Percentiles rank a stretch among this genome's conserved stretches.
Evolutionary conservation across 2,888 invertebrate species (phyloP).

Genomic region (Germaria angustata): DNA sequence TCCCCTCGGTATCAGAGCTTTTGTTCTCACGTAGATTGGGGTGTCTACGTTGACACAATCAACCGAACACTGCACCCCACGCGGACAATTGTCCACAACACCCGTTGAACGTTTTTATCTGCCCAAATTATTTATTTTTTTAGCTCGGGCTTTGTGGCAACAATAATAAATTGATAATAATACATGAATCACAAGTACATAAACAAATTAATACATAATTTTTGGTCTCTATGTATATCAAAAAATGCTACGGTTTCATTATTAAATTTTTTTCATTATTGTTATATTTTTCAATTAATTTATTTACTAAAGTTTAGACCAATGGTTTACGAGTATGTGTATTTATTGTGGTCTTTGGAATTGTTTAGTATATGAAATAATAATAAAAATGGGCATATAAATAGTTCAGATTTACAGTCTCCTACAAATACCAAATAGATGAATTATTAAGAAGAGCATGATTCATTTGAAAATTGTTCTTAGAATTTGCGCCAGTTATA

Average conservation of each 20-base stretch:
- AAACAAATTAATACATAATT: slow-evolving; percentile 7
- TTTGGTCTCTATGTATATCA: neutral
- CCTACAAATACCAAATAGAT: neutral
- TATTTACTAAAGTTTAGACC: neutral
- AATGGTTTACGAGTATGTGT: neutral
- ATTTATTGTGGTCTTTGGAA: neutral
- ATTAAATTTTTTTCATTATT: neutral
- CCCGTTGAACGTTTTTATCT: slow-evolving; percentile 1
- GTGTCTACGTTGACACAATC: neutral
- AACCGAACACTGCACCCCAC: neutral
- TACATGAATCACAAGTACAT: neutral
- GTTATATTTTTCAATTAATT: neutral
- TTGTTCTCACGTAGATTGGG: neutral
- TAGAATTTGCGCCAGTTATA: too few species aligned
- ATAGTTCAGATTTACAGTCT: neutral
- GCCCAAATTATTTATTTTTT: neutral
- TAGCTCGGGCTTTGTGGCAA: neutral
- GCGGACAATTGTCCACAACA: slow-evolving; percentile 3
- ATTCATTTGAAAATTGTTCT: neutral
- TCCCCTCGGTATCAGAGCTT: too few species aligned
- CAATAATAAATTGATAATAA: neutral
- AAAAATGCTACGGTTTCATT: neutral
- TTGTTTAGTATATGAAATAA: neutral
- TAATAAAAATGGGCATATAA: too few species aligned
- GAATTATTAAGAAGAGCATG: neutral